These are phyloP conservation scores for Dasypogon diadema DNA, from an alignment of 2,888 invertebrate species.

Conservation along the genomic window DNA sequence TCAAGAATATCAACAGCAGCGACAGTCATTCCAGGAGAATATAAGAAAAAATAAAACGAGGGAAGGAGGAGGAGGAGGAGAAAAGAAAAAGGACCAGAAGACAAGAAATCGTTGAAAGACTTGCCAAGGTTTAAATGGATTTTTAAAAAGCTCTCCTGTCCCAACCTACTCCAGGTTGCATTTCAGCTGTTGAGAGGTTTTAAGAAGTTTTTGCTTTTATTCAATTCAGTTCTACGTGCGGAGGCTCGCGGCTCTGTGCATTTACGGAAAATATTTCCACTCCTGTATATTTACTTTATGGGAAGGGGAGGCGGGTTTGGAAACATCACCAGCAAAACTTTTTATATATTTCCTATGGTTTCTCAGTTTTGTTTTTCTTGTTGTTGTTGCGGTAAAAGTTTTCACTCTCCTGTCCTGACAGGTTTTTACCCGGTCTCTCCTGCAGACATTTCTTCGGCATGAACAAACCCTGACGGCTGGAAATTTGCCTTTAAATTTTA, in stretches of 20 bases:
- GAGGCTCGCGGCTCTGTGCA: slow-evolving; percentile 21
- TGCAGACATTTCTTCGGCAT: slow-evolving; percentile 41
- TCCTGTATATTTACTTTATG: slow-evolving; percentile 35
- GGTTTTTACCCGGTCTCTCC: slow-evolving; percentile 19
- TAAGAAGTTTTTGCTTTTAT: slow-evolving; percentile 33
- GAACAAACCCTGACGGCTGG: slow-evolving; percentile 35
- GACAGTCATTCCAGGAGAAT: slow-evolving; percentile 4
- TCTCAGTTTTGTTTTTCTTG: slow-evolving; percentile 7
- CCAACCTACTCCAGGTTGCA: slow-evolving; percentile 46
- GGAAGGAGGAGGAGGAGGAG: neutral
- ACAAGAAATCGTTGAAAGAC: slow-evolving; percentile 41
- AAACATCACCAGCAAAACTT: slow-evolving; percentile 28
- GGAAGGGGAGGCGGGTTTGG: no score
- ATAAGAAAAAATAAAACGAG: neutral
- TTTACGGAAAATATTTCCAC: slow-evolving; percentile 36
- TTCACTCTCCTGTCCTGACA: slow-evolving; percentile 9
- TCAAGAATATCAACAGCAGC: slow-evolving; percentile 42
- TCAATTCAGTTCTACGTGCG: neutral
- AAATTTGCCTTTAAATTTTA: slow-evolving; percentile 34
- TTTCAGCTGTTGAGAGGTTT: slow-evolving; percentile 46
- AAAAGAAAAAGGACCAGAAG: slow-evolving; percentile 24
- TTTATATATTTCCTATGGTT: slow-evolving; percentile 40
- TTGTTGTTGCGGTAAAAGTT: slow-evolving; percentile 35
- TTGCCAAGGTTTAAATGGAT: slow-evolving; percentile 42
- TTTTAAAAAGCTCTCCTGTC: slow-evolving; percentile 48